Evolutionary conservation across 2,797 vertebrate genomes (phyloP).

Genomic region (Chaetodon trifasciatus): DNA sequence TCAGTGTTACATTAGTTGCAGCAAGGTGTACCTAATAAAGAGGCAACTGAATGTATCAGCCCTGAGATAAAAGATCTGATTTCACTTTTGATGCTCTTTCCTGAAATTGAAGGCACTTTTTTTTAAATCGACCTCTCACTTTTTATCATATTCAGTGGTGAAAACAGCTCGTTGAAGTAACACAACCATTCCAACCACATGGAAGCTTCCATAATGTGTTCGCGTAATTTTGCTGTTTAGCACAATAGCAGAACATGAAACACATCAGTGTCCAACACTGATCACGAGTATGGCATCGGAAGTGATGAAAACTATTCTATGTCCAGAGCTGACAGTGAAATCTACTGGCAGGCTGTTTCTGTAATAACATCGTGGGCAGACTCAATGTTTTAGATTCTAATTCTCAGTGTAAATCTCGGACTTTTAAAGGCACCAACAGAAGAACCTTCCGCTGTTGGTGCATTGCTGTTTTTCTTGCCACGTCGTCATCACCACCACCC

Average conservation of each 20-base stretch:
- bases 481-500: background rate
- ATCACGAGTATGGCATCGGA: background rate
- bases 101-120: too few relatives aligned
- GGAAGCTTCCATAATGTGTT: background rate
- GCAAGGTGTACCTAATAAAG: too few relatives aligned
- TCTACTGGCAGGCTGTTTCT: too few relatives aligned
- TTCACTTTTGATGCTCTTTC: too few relatives aligned
- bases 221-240: background rate
- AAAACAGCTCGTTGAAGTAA: background rate
- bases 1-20: too few relatives aligned
- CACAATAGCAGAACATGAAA: background rate
- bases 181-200: background rate
- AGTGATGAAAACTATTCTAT: background rate
- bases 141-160: background rate
- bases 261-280: background rate
- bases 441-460: background rate
- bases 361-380: background rate
- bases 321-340: too few relatives aligned
- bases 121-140: background rate
- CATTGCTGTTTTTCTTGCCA: slow-evolving; percentile 1
- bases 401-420: background rate
- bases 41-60: too few relatives aligned
- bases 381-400: background rate
- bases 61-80: too few relatives aligned
- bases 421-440: background rate